Evolutionary conservation across 2,888 invertebrate genomes (phyloP).

Genomic region (Lasiommata megera): DNA sequence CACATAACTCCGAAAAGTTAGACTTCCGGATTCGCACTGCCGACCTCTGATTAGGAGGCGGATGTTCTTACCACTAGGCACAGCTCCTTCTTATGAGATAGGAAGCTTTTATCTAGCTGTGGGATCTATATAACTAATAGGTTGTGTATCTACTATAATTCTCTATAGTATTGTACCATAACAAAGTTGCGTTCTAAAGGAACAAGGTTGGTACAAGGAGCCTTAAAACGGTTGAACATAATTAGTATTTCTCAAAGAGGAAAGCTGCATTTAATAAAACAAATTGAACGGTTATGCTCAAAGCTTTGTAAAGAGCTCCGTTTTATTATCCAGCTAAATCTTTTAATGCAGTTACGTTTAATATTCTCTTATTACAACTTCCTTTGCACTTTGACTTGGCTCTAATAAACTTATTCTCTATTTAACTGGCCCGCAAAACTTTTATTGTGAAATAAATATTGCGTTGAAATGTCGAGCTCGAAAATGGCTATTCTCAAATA

Average conservation of each 20-base stretch:
- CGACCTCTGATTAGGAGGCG: too few relatives aligned
- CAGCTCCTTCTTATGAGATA: too few relatives aligned
- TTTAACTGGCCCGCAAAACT: not conserved
- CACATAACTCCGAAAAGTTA: too few relatives aligned
- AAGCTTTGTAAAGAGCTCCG: not conserved
- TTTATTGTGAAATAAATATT: slow-evolving; percentile 6
- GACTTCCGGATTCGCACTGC: too few relatives aligned
- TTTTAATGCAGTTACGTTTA: not conserved
- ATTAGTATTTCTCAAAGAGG: not conserved
- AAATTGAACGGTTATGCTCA: not conserved
- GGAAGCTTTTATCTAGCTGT: too few relatives aligned
- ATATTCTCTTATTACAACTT: not conserved
- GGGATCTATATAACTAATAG: too few relatives aligned
- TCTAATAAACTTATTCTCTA: not conserved
- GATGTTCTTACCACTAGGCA: too few relatives aligned
- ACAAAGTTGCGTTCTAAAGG: too few relatives aligned
- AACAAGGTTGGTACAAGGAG: not conserved
- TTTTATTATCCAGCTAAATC: not conserved
- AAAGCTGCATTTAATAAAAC: not conserved
- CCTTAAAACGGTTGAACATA: not conserved
- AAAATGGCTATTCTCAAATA: not conserved
- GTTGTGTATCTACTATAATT: too few relatives aligned
- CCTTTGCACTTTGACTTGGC: not conserved
- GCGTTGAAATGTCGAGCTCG: not conserved
- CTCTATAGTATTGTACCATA: too few relatives aligned